Conservation (phyloP, 2,113 vertebrate species). For the Anarhynchus alexandrinus region DNA sequence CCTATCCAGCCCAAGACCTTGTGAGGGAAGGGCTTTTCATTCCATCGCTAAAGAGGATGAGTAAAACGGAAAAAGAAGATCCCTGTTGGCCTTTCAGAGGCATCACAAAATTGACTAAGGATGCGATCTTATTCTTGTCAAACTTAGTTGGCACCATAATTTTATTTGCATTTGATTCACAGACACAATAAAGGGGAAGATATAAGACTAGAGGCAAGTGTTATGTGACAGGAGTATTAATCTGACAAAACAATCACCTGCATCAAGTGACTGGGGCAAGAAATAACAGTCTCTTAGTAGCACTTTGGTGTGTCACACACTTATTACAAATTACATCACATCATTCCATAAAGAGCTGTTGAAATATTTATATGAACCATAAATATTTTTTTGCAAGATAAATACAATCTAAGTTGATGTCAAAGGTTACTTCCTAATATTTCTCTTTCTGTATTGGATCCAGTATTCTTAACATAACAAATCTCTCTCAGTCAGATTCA, state of each 20-base stretch:
- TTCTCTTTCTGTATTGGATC: neutral
- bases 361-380: neutral
- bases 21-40: neutral
- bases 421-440: neutral
- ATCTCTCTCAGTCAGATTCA: neutral
- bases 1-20: neutral
- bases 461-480: neutral
- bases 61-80: neutral
- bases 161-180: slow-evolving; percentile 46
- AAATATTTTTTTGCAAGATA: neutral
- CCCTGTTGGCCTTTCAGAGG: neutral
- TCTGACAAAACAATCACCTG: slow-evolving; percentile 21
- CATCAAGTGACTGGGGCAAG: neutral
- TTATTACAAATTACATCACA: neutral
- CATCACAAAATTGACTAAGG: neutral
- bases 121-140: slow-evolving; percentile 9
- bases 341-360: neutral
- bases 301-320: neutral
- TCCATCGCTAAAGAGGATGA: neutral
- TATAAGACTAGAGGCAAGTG: neutral
- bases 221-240: slow-evolving; percentile 18
- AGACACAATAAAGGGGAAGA: neutral
- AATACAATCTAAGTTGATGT: neutral
- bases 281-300: slow-evolving; percentile 14
- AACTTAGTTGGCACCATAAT: neutral